Evolutionary conservation across 2,888 invertebrate species (phyloP), one percentile per base, ranked within the genome.

Genomic region (Drosophila paranaensis): DNA sequence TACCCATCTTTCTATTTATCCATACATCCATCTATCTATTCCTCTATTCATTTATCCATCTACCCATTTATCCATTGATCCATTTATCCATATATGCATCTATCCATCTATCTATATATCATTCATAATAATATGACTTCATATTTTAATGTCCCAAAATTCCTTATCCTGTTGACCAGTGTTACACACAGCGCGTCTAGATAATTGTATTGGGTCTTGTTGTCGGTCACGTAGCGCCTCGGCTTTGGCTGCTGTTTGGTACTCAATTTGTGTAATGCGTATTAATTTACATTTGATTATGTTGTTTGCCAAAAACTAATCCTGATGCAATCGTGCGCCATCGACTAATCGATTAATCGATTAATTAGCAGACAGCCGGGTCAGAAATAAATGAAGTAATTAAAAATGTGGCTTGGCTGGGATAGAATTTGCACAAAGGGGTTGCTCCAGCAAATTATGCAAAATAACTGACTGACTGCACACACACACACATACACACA

Each of bases 241-340:
- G 30, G 39, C 53, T 39, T 58, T 30, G 39, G 48, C 58, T 54
- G 33, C 37, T 56, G 56, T 75, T 79, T 75, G 69, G 11, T 56
- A 57, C 68, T 64, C 75, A 67, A 70, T 74, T 60, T 63, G 43
- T 53, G 48, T 62, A 68, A 69, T 74, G 45, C 60, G 61, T 37
- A 77, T 67, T 83, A 72, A 83, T 79, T 82, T 73, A 42, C 67
- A 70, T 74, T 79, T 79, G 67, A 84, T 75, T 86, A 86, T 72
- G 69, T 63, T 58, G 51, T 63, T 54, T 55, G 46, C 45, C 66
- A 54, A 55, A 62, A 62, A 46, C 58, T 70, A 79, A 62, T 20
- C 40, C 53, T 14, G 37, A 27, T 27, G 51, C 60, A 57, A 50
- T 60, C 56, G 71, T 30, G 30, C 54, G 35, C 20, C 4, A 16